These are phyloP conservation scores for Incurvaria masculella DNA, from an alignment of 2,888 invertebrate species.

Conservation along the genomic window DNA sequence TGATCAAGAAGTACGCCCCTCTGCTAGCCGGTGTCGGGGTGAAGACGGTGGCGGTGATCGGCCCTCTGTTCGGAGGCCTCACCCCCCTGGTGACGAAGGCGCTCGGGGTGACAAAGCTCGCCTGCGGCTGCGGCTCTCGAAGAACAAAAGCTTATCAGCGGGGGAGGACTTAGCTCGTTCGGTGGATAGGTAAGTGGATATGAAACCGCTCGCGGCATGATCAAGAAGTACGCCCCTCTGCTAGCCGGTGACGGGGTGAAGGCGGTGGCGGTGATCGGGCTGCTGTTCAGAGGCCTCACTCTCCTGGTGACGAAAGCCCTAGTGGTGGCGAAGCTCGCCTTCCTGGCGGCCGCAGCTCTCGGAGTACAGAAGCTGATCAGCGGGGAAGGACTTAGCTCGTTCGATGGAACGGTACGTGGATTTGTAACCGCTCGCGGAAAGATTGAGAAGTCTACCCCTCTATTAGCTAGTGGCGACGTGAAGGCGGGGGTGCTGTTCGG, in stretches of 20 bases:
- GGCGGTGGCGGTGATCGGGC: conserved; percentile 65
- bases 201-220: conserved; percentile 74
- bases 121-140: conserved; percentile 69
- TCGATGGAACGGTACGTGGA: conserved; percentile 39
- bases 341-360: conserved; percentile 67
- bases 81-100: conserved; percentile 75
- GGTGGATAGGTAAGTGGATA: conserved; percentile 42
- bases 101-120: conserved; percentile 72
- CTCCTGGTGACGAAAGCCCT: conserved; percentile 74
- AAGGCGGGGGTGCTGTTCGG: conserved; percentile 71
- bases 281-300: conserved; percentile 68
- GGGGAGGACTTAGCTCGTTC: conserved; percentile 42
- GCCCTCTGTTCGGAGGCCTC: conserved; percentile 67
- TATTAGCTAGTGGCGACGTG: conserved; percentile 66
- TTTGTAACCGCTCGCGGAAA: conserved; percentile 77
- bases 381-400: conserved; percentile 44
- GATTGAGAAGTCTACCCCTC: conserved; percentile 70
- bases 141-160: conserved; percentile 63
- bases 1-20: conserved; percentile 72
- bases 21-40: conserved; percentile 66
- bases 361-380: conserved; percentile 67
- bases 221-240: conserved; percentile 71
- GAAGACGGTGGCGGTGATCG: conserved; percentile 68
- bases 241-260: conserved; percentile 69
- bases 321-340: conserved; percentile 74